Evolutionary conservation across 2,113 vertebrate species (phyloP).

Genomic region (Orientallactaga bullata): DNA sequence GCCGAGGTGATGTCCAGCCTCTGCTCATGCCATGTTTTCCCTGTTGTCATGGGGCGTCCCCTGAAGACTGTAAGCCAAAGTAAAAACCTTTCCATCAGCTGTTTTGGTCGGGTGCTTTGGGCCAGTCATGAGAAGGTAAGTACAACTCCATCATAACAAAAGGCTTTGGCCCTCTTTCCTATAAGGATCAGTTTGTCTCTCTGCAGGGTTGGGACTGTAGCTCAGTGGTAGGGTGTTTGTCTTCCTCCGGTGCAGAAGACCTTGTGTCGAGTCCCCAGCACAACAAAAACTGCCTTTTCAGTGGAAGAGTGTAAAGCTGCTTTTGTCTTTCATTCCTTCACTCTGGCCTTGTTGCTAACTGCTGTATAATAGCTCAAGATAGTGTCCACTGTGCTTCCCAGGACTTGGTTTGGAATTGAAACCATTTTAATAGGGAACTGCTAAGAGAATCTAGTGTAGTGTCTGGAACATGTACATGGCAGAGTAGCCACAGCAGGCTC

Average conservation of each 20-base stretch:
- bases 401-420: constrained; percentile 63
- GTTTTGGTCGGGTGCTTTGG: too few species aligned
- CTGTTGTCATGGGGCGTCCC: too few species aligned
- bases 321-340: constrained; percentile 35
- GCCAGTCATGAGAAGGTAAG: too few species aligned
- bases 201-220: not conserved
- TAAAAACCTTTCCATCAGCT: too few species aligned
- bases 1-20: too few species aligned
- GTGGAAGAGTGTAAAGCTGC: constrained; percentile 49
- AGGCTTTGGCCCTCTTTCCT: constrained; percentile 38
- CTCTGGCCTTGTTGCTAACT: constrained; percentile 49
- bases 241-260: not conserved
- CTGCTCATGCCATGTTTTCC: too few species aligned
- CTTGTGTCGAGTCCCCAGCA: not conserved
- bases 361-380: constrained; percentile 58
- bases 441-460: constrained; percentile 38
- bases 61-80: too few species aligned
- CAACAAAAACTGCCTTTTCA: not conserved
- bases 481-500: not conserved
- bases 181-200: constrained; percentile 47
- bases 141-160: constrained; percentile 15
- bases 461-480: constrained; percentile 54
- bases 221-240: not conserved
- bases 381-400: constrained; percentile 60
- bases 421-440: constrained; percentile 63